Conservation (phyloP, 2,113 vertebrate species). For the Terrapene triunguis region DNA sequence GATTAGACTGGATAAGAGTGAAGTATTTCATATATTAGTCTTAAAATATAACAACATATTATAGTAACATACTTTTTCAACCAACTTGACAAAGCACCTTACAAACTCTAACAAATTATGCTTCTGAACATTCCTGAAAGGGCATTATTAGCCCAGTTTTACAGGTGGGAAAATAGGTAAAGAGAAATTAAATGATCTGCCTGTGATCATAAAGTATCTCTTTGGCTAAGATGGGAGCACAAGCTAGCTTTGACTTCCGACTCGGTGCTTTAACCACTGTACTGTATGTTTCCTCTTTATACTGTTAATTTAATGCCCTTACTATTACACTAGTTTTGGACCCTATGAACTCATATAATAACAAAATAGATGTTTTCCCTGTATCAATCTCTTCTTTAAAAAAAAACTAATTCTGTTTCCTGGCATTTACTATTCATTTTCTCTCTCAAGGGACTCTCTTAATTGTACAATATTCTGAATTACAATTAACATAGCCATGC, state of each 20-base stretch:
- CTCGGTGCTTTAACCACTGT: background rate
- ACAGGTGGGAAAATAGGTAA: background rate
- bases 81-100: background rate
- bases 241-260: background rate
- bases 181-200: background rate
- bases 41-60: background rate
- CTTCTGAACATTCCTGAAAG: background rate
- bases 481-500: background rate
- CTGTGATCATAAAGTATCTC: background rate
- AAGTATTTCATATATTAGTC: background rate
- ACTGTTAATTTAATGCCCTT: background rate
- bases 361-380: background rate
- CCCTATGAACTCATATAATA: background rate
- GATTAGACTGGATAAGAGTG: background rate
- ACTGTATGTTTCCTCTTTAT: background rate
- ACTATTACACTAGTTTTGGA: background rate
- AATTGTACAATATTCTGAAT: background rate
- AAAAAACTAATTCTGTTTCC: background rate
- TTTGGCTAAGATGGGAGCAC: background rate
- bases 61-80: background rate
- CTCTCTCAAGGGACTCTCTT: background rate
- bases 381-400: background rate
- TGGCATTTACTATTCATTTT: background rate
- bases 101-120: background rate
- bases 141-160: background rate